These are phyloP conservation scores for Lepidocolaptes lacrymiger DNA, from an alignment of 2,797 vertebrate species.

Conservation along the genomic window DNA sequence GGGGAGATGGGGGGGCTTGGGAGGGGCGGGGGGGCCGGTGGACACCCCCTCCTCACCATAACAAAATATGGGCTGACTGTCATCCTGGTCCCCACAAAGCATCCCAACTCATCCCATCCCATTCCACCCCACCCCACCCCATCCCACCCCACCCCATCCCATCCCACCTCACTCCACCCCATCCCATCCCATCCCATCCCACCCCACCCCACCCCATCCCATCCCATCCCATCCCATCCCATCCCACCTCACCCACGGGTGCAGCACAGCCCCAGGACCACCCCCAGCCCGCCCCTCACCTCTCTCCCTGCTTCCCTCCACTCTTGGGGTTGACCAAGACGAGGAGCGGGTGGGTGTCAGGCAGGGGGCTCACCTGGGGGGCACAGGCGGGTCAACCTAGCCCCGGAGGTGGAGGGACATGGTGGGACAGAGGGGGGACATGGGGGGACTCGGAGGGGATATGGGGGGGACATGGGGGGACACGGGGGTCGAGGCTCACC, in stretches of 20 bases:
- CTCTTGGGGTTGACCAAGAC: conserved; percentile 96
- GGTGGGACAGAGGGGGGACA: not conserved
- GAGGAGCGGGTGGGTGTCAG: conserved; percentile 87
- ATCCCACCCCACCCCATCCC: too few relatives aligned
- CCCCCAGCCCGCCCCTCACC: conserved; percentile 66
- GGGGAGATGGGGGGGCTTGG: too few relatives aligned
- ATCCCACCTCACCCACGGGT: not conserved
- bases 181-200: too few relatives aligned
- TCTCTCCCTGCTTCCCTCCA: conserved; percentile 92
- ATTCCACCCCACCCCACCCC: too few relatives aligned
- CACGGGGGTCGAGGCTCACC: conserved; percentile 66
- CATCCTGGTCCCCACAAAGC: too few relatives aligned
- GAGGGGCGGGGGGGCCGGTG: too few relatives aligned
- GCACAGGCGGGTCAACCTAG: not conserved
- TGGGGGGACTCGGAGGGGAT: not conserved
- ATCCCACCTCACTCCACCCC: not conserved
- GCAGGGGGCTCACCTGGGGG: conserved; percentile 82
- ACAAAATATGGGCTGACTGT: too few relatives aligned
- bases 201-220: too few relatives aligned
- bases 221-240: too few relatives aligned
- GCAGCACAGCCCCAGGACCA: not conserved
- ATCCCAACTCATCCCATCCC: not conserved
- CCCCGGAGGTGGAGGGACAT: not conserved
- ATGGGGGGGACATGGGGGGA: too few relatives aligned
- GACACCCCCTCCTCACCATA: too few relatives aligned